Percentiles rank a stretch among this genome's conserved stretches.
These are phyloP conservation scores for Pontoporia blainvillei DNA, from an alignment of 2,113 vertebrate species.

Conservation along the genomic window DNA sequence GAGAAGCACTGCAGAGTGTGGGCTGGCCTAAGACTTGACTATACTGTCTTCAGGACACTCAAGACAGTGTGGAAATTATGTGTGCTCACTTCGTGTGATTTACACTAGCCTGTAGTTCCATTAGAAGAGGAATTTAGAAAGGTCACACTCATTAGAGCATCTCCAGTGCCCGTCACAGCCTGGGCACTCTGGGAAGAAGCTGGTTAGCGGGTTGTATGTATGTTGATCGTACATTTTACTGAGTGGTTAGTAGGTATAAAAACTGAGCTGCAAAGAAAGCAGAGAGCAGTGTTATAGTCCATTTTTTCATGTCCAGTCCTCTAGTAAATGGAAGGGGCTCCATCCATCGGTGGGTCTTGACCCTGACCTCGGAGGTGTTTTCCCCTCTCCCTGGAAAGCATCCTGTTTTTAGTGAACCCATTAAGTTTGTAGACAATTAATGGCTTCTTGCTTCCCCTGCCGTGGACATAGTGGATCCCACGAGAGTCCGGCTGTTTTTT, in stretches of 20 bases:
- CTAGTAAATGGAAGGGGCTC: not conserved
- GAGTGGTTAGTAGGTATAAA: not conserved
- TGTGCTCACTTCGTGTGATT: not conserved
- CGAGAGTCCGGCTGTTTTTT: not conserved
- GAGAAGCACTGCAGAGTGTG: not conserved
- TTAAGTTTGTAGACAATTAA: not conserved
- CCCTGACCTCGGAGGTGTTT: not conserved
- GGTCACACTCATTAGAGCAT: not conserved
- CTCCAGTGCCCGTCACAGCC: no score
- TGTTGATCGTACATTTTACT: not conserved
- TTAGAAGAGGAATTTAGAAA: no score
- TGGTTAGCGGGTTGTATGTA: rapidly evolving
- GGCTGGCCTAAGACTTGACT: not conserved
- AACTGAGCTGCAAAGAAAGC: not conserved
- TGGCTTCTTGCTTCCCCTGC: slow-evolving; percentile 17
- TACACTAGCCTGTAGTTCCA: rapidly evolving
- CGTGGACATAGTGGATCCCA: not conserved
- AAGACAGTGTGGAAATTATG: not conserved
- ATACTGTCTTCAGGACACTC: not conserved
- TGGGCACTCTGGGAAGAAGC: not conserved
- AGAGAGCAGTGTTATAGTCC: rapidly evolving
- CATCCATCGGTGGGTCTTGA: not conserved
- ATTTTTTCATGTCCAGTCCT: rapidly evolving
- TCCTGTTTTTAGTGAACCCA: slow-evolving; percentile 14
- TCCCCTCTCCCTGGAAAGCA: slow-evolving; percentile 30